Conservation (phyloP, 2,888 invertebrate species). For the Eupithecia pulchellata region DNA sequence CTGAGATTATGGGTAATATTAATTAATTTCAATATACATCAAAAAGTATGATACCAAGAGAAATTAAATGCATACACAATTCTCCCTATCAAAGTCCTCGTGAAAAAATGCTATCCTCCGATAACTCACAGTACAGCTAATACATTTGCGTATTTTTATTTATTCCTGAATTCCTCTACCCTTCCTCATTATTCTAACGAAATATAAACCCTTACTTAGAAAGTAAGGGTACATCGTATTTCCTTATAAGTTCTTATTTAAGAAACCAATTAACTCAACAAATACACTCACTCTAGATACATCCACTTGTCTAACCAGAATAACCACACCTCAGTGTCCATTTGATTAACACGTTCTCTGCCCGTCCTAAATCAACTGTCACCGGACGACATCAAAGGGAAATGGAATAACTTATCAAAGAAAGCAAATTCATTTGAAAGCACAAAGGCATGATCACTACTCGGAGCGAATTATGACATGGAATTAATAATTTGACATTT, state of each 20-base stretch:
- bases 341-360: constrained; percentile 7
- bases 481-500: not conserved
- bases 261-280: constrained; percentile 3
- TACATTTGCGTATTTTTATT: not conserved
- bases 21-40: no score
- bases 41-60: no score
- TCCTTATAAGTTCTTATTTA: not conserved
- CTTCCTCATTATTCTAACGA: not conserved
- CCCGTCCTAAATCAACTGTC: constrained; percentile 11
- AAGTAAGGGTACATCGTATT: not conserved
- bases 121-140: not conserved
- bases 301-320: not conserved
- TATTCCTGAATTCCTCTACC: not conserved
- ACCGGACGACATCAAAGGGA: not conserved
- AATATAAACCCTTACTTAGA: not conserved
- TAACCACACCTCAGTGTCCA: not conserved
- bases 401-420: constrained; percentile 11
- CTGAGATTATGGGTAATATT: no score
- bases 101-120: not conserved
- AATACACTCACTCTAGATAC: not conserved
- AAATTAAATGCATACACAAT: no score
- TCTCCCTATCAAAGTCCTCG: not conserved
- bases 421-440: constrained; percentile 10
- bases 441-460: not conserved
- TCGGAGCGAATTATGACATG: not conserved